These are phyloP conservation scores for Sebastes nivosus DNA, from an alignment of 2,797 vertebrate species.

Conservation along the genomic window DNA sequence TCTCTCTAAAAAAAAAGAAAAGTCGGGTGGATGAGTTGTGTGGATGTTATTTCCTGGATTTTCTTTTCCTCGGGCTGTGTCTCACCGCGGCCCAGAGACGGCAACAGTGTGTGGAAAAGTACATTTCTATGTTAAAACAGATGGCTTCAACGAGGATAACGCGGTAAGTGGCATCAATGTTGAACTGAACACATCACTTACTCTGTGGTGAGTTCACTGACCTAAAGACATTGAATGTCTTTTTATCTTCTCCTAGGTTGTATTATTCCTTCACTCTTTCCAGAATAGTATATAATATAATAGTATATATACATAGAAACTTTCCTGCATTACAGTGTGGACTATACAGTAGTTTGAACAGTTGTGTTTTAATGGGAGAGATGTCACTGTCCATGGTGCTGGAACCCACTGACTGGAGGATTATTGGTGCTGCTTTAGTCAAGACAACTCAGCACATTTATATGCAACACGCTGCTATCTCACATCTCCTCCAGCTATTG, in stretches of 20 bases:
- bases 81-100: slow-evolving; percentile 39
- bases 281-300: background rate
- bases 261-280: background rate
- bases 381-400: slow-evolving; percentile 75
- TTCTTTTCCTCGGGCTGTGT: slow-evolving; percentile 54
- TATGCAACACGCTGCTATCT: slow-evolving; percentile 22
- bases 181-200: background rate
- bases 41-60: slow-evolving; percentile 74
- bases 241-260: background rate
- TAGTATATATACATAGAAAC: no score
- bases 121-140: slow-evolving; percentile 46
- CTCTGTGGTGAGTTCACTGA: slow-evolving; percentile 10
- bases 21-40: slow-evolving; percentile 60
- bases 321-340: background rate
- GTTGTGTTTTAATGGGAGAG: background rate
- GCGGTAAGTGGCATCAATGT: slow-evolving; percentile 57
- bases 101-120: slow-evolving; percentile 77
- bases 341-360: slow-evolving; percentile 14
- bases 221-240: background rate
- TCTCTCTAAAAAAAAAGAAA: background rate
- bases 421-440: background rate
- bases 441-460: slow-evolving; percentile 29
- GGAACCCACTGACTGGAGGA: slow-evolving; percentile 27
- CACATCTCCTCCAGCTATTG: background rate
- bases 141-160: slow-evolving; percentile 70